Evolutionary conservation across 2,888 invertebrate genomes (phyloP), one percentile per base, ranked within the genome.

Genomic region (Phanerotoma sp.): DNA sequence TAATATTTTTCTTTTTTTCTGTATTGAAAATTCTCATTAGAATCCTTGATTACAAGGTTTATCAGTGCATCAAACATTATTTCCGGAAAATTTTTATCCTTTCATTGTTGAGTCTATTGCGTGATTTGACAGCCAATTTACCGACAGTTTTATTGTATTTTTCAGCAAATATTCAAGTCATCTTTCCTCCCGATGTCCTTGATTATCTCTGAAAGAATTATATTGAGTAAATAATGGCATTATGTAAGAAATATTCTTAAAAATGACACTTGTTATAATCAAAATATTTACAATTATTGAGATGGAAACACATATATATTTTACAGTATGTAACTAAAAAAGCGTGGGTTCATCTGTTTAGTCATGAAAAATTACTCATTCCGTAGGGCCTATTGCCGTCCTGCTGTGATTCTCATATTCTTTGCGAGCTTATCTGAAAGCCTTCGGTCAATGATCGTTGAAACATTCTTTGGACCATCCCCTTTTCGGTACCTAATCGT

Each of bases 121-220:
- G 53, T 52, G 51, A 52, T 45, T 25, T 53, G 53, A 47, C 40
- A 48, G 25, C 40, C 42, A 48, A 53, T 53, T 25, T 25, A 9
- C 25, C 9, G 9, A 6, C 7, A 6, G 25, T 25, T 2, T 25
- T 25, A 25, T 25, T 25, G 9, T 2, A 1, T 25, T 25, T 25
- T 2, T 25, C 25, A 25, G 25, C 25, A 25, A 25, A 25, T 25
- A 25, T 25, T 25, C 25, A 25, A 25, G 25, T 25, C 25, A 25
- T 25, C 25, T 25, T 25, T 9, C 25, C 25, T 25, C 25, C 9
- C 9, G 9, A 25, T 7, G 25, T 25, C 25, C 25, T 25, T 25
- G 25, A 25, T 25, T 25, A 25, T 7, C 5, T 25, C 25, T 25
- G 25, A 25, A 7, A 3, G 25, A 25, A 25, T 25, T 9, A 25